These are phyloP conservation scores for Copidosoma aretas DNA, from an alignment of 2,888 invertebrate species.

Conservation along the genomic window DNA sequence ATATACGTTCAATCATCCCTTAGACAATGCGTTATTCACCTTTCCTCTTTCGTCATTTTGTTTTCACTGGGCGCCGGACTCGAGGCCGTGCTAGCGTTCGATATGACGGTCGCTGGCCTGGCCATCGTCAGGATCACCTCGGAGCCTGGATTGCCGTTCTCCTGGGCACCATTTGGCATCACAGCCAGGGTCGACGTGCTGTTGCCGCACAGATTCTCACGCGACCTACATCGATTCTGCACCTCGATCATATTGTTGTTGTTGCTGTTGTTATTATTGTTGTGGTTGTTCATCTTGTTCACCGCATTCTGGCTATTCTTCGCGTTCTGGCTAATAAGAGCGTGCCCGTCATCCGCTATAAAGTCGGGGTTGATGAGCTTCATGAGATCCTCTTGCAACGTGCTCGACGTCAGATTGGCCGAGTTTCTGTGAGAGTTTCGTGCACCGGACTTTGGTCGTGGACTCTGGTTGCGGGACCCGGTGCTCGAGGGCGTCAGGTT, in stretches of 20 bases:
- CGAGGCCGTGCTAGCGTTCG: slow-evolving; percentile 68
- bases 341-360: slow-evolving; percentile 57
- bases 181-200: slow-evolving; percentile 57
- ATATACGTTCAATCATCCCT: too few relatives aligned
- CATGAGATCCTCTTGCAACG: slow-evolving; percentile 84
- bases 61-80: slow-evolving; percentile 68
- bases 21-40: slow-evolving; percentile 51
- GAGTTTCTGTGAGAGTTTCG: slow-evolving; percentile 68
- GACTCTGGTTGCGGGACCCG: slow-evolving; percentile 69
- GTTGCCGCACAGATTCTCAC: slow-evolving; percentile 61
- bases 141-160: slow-evolving; percentile 57
- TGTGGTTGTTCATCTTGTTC: slow-evolving; percentile 56
- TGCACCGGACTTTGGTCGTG: slow-evolving; percentile 68
- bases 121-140: slow-evolving; percentile 73
- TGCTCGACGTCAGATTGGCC: slow-evolving; percentile 68
- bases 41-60: slow-evolving; percentile 67
- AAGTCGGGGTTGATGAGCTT: slow-evolving; percentile 83
- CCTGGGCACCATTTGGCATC: slow-evolving; percentile 54
- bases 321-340: slow-evolving; percentile 54
- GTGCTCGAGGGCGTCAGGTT: slow-evolving; percentile 63
- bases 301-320: slow-evolving; percentile 59
- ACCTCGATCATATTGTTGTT: slow-evolving; percentile 58
- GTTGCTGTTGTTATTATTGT: slow-evolving; percentile 58
- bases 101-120: slow-evolving; percentile 72
- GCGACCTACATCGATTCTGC: slow-evolving; percentile 60